Base-by-base conservation (phyloP, 2,113 vertebrate species). In the Poeciliopsis turrubarensis region DNA sequence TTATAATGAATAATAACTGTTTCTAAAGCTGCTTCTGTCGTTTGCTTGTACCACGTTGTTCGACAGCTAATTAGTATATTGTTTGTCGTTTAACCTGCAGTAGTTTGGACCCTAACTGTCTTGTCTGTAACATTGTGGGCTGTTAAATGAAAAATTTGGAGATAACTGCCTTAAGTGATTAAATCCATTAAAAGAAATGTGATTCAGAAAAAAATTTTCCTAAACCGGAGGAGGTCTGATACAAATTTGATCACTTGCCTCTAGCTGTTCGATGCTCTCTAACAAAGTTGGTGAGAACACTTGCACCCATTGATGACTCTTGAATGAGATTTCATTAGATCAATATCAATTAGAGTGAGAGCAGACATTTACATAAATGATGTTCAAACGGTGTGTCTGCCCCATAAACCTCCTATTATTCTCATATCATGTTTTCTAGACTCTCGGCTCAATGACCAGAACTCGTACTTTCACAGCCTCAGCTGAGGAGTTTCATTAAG, bases 401-500 rank as follows among this genome's bases (percentile, higher is more conserved):
- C 78, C 81, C 78, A 86, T 91, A 83, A 89, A 85, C 77, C 54
- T 72, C 81, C 79, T 57, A 91, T 93, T 92, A 86, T 61, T 83
- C 82, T 87, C 76, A 70, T 60, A 77, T 84, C 76, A 68, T 80
- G 81, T 73, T 82, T 86, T 81, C 84, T 63, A 65, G 34, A 63
- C 77, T 68, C 74, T 79, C 72, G 57, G 78, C 81, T 86, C 82
- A 81, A 75, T 76, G 80, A 72, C 73, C 31, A 22, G 29, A 65
- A 68, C 69, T 77, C 63, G 54, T 57, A 77, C 82, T 75, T 80
- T 76, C 81, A 57, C 76, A 44, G 57, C 73, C 54, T 77, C 65
- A 12, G 73, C 65, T 51, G 68, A 68, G 70, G 77, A 90, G 83
- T 92, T 90, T 89, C 84, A 89, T 92, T 90, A 79, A 82, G 75